A percentile compares a stretch with the other conserved stretches of the same genome.
Conservation (phyloP, 2,888 invertebrate species). For the Watsonalla cultraria region DNA sequence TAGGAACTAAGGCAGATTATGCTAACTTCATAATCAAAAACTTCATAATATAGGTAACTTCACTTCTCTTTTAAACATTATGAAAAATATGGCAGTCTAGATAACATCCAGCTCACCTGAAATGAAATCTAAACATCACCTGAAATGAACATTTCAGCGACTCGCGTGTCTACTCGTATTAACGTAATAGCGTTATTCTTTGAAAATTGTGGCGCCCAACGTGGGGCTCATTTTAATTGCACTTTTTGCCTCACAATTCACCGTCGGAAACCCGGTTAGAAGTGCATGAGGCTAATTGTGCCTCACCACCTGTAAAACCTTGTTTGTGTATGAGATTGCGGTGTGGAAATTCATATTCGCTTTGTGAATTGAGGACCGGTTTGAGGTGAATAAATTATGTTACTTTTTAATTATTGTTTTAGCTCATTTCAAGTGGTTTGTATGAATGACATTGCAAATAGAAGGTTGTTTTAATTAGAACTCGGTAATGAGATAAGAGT, state of each 20-base stretch:
- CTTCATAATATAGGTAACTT: no score
- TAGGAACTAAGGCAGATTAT: no score
- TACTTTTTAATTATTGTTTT: background rate
- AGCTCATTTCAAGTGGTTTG: no score
- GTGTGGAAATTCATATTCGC: background rate
- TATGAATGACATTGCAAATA: no score
- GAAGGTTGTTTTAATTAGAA: no score
- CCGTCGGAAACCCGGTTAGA: slow-evolving; percentile 10
- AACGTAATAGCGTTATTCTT: slow-evolving; percentile 23
- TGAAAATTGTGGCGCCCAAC: slow-evolving; percentile 22
- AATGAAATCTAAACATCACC: background rate
- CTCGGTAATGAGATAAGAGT: no score
- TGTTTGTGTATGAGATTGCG: background rate
- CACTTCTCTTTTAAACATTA: no score
- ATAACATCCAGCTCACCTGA: no score
- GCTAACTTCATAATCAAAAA: no score
- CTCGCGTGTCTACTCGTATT: background rate
- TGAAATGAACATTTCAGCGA: background rate
- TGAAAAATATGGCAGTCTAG: no score
- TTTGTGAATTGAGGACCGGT: background rate
- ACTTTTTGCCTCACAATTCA: slow-evolving; percentile 26
- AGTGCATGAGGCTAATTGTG: slow-evolving; percentile 1
- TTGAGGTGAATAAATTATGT: background rate
- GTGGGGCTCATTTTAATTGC: slow-evolving; percentile 30
- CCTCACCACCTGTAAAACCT: background rate